phyloP scores from a whole-genome alignment of 2,888 invertebrate genomes.

The Melanargia galathea region DNA sequence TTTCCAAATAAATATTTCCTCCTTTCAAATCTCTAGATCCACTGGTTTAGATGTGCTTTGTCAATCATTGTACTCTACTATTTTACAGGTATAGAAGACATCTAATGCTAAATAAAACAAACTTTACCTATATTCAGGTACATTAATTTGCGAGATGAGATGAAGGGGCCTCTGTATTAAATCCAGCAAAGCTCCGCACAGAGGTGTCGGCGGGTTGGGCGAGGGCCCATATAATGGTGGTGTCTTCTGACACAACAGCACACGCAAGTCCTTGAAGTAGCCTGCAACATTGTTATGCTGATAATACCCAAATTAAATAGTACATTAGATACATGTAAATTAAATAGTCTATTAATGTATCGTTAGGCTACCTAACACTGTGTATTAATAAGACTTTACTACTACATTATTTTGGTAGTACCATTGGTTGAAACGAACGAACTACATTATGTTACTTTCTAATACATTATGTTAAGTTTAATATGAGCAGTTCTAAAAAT shows the following conservation, averaged over 20 bases:
- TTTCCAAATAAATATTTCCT: too few relatives aligned
- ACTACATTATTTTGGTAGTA: neutral
- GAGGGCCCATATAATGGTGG: constrained; percentile 87
- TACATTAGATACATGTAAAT: neutral
- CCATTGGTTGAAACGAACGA: too few relatives aligned
- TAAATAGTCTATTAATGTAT: too few relatives aligned
- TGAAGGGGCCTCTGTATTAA: constrained; percentile 89
- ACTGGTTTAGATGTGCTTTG: too few relatives aligned
- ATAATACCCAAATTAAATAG: neutral
- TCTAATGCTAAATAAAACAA: neutral
- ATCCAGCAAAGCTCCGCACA: constrained; percentile 87
- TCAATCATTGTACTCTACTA: too few relatives aligned
- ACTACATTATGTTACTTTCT: too few relatives aligned
- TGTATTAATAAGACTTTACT: neutral
- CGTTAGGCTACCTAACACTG: too few relatives aligned
- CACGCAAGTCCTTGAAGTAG: constrained; percentile 88
- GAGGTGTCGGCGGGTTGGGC: constrained; percentile 86
- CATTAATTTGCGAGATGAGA: constrained; percentile 72
- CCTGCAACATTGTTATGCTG: constrained; percentile 64
- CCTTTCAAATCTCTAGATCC: too few relatives aligned
- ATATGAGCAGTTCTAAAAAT: too few relatives aligned
- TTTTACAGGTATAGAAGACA: too few relatives aligned
- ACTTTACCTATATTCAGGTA: constrained; percentile 75
- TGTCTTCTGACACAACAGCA: constrained; percentile 86
- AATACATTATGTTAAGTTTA: too few relatives aligned